Base-by-base conservation (phyloP, 1,140 invertebrate genomes). In the Trichonephila clavipes region DNA sequence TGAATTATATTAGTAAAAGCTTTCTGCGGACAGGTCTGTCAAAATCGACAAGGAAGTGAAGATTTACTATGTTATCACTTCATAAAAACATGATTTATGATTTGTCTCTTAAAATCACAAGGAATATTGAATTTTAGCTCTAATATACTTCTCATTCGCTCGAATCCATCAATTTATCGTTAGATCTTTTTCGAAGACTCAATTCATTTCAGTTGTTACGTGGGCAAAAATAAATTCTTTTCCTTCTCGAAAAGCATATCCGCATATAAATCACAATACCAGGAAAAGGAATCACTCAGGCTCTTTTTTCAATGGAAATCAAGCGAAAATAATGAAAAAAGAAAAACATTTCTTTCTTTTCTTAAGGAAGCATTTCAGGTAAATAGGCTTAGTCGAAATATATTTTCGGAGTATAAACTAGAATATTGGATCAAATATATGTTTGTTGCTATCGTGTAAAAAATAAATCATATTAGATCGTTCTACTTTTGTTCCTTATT, bases 391-490 rank as follows among this genome's bases (percentile, higher is more conserved):
- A 18, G 72, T 77, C 72, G 28, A 77, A 77, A 40, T 77, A 40
- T 77, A 77, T 77, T 77, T 69, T 77, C 34, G 2, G 34, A 8
- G 34, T 24, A 19, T 40, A 77, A 77, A 77, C 72, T 34, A 21
- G 72, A 77, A 77, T 77, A 77, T 77, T 77, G 34, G 72, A 77
- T 77, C 72, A 77, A 18, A 28, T 40, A 34, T 77, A 77, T 77
- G 72, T 77, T 77, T 69, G n/a, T 77, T 28, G 72, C 16, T 40
- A 77, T 77, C 72, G 28, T 40, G 72, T 77, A 40, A 77, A 72
- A 40, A 72, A 77, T 77, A 77, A 28, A 77, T 77, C 14, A 16
- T 34, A 28, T 24, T 28, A 5, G 7, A n/a, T n/a, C 8, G 34
- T 40, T 40, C 34, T 40, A 40, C 2, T 2, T 40, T 40, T 40